These are phyloP conservation scores for Pyrrhia umbra DNA, from an alignment of 2,888 invertebrate genomes.

Conservation along the genomic window DNA sequence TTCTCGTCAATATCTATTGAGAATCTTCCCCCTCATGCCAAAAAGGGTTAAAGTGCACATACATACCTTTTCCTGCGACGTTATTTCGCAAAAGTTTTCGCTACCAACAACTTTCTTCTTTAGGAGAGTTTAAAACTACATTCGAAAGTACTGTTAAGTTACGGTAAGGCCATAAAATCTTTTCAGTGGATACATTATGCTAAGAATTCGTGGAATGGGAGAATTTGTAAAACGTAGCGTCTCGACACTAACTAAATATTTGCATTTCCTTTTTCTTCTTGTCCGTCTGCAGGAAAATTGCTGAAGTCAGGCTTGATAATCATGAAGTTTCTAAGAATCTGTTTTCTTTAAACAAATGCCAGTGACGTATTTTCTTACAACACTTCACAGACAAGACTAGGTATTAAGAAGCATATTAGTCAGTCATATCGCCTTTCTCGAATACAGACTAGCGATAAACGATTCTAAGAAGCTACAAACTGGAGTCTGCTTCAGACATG, in stretches of 20 bases:
- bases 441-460: not conserved
- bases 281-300: not conserved
- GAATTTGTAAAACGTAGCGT: slow-evolving; percentile 35
- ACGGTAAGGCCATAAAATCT: slow-evolving; percentile 24
- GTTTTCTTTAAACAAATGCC: not conserved
- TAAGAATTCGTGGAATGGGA: slow-evolving; percentile 15
- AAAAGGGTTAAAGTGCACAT: slow-evolving; percentile 35
- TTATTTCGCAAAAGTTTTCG: slow-evolving; percentile 24
- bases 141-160: slow-evolving; percentile 37
- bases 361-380: not conserved
- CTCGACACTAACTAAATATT: not conserved
- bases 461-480: slow-evolving; percentile 4
- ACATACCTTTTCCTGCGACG: slow-evolving; percentile 14
- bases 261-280: slow-evolving; percentile 11
- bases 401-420: not conserved
- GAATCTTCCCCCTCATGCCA: slow-evolving; percentile 10
- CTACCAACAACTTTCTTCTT: slow-evolving; percentile 41
- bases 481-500: not conserved
- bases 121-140: slow-evolving; percentile 47
- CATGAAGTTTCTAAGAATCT: not conserved
- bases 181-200: slow-evolving; percentile 25
- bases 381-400: not conserved
- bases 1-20: slow-evolving; percentile 29
- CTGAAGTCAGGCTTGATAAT: not conserved
- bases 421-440: not conserved